Base-by-base conservation (phyloP, 2,888 invertebrate species). In the Galerucella calmariensis region DNA sequence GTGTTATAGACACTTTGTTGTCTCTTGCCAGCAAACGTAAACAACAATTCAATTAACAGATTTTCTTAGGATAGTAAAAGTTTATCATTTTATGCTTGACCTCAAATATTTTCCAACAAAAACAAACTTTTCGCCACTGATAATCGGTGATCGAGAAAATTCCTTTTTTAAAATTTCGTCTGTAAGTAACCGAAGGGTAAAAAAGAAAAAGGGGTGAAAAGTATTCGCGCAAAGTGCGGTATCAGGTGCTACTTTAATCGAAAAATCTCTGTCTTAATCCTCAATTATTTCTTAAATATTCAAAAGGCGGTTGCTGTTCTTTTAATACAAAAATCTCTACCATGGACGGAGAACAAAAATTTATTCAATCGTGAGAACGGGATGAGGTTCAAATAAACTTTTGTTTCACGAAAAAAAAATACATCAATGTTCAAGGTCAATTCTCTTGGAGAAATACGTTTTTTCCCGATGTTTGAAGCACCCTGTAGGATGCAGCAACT, bases 241-340 rank as follows among this genome's bases (percentile, higher is more conserved):
- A 84, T 84, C 84, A 84, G 84, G 84, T 84, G 84, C 82, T 79
- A 80, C 78, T 79, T 80, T 83, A 83, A 84, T 83, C 83, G 83
- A 84, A 84, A 84, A 84, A 84, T 84, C 84, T 80, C 80, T 75
- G 81, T 79, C 79, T 77, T 84, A 84, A 84, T 84, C 84, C 83
- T 79, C 83, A 84, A 84, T 84, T 83, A 84, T 82, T 84, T 82
- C 81, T 81, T 82, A 82, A 82, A 83, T 82, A 83, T 83, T 83
- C 83, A 82, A 81, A 83, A 83, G 81, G 75, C 75, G 74, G 78
- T 73, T 59, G 77, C 73, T 69, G 72, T 75, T 75, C 73, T 75
- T 76, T 75, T 77, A 76, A 77, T 79, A 75, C 72, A 75, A 62
- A 77, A 79, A 77, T 73, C 75, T 65, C 63, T 35, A 51, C 59